Evolutionary conservation across 2,113 vertebrate genomes (phyloP).

Genomic region (Scatophagus argus): DNA sequence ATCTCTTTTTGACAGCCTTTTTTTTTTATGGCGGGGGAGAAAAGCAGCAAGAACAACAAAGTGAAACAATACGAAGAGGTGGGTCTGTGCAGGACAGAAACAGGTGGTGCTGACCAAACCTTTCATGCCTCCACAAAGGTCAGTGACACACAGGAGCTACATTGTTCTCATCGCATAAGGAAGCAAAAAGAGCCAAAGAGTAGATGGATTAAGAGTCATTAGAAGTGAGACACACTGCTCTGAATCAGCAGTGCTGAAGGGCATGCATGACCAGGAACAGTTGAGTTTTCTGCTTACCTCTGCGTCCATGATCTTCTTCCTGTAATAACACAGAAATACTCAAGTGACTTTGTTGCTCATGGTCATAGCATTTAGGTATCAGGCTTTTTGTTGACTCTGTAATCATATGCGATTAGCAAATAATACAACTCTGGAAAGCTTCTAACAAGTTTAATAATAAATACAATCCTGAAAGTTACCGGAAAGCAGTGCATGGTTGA

Average conservation of each 20-base stretch:
- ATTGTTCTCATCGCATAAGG: conserved; percentile 64
- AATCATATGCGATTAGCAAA: conserved; percentile 6
- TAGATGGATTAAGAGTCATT: conserved; percentile 57
- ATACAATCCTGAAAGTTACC: conserved; percentile 76
- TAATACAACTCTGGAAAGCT: neutral
- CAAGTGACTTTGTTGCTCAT: conserved; percentile 41
- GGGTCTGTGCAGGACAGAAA: conserved; percentile 63
- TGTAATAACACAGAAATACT: conserved; percentile 78
- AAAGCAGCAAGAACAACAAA: conserved; percentile 56
- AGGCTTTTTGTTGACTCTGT: conserved; percentile 39
- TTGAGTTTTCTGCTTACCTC: conserved; percentile 83
- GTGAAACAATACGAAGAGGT: conserved; percentile 59
- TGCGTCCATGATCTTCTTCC: conserved; percentile 95
- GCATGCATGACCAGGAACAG: conserved; percentile 21
- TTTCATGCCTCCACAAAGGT: conserved; percentile 70
- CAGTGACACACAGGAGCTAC: conserved; percentile 56
- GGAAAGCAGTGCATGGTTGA: conserved; percentile 91
- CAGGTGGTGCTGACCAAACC: conserved; percentile 70
- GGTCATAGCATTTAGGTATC: conserved; percentile 13
- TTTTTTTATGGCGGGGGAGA: conserved; percentile 45
- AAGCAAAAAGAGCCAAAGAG: conserved; percentile 55
- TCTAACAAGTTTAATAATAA: neutral
- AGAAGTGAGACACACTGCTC: conserved; percentile 48
- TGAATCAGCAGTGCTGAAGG: conserved; percentile 53
- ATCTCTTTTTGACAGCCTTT: conserved; percentile 51